Percentiles rank a stretch among this genome's conserved stretches.
These are phyloP conservation scores for Bettongia penicillata DNA, from an alignment of 2,113 vertebrate species.

Conservation along the genomic window DNA sequence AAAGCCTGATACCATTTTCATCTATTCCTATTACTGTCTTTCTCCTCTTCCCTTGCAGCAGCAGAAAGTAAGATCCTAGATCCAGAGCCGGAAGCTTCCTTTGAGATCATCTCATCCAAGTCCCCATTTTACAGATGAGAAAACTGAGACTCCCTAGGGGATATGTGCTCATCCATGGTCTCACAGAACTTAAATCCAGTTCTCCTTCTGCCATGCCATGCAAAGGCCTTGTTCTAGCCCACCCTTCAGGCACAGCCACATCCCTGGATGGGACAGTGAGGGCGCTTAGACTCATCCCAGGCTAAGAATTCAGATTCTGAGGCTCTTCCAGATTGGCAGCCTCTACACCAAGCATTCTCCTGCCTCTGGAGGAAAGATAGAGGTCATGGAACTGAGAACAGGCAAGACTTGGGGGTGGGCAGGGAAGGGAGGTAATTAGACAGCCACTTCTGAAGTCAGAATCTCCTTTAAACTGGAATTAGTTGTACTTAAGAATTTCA, in stretches of 20 bases:
- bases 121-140: too few species aligned
- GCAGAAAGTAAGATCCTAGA: not conserved
- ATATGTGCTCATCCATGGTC: not conserved
- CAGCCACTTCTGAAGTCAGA: not conserved
- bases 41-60: not conserved
- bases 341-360: not conserved
- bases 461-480: not conserved
- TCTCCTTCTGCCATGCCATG: not conserved
- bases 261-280: not conserved
- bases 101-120: too few species aligned
- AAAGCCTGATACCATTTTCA: not conserved
- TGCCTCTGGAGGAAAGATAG: not conserved
- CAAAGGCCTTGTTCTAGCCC: not conserved
- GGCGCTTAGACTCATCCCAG: not conserved
- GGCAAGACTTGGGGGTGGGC: not conserved
- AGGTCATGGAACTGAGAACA: not conserved
- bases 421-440: not conserved
- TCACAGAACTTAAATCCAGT: not conserved
- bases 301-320: not conserved
- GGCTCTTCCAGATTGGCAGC: not conserved
- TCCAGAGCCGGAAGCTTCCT: not conserved
- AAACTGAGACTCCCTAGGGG: too few species aligned
- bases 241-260: not conserved
- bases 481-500: not conserved
- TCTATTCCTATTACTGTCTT: not conserved